Base-by-base conservation (phyloP, 1,140 invertebrate species). In the Leptinotarsa lineolata region DNA sequence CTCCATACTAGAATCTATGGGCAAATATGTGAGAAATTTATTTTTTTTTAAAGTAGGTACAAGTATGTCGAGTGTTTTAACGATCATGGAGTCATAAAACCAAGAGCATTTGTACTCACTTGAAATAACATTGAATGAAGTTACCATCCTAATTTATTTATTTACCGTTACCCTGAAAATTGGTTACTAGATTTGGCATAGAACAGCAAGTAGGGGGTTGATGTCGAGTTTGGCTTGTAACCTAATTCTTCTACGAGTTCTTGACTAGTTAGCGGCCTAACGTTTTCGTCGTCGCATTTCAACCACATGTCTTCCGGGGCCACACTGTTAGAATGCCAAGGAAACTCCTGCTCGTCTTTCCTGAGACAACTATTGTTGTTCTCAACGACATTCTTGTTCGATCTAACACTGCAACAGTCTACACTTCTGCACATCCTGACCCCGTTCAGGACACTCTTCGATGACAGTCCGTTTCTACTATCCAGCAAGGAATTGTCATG, bases 251-350 rank as follows among this genome's bases (percentile, higher is more conserved):
- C 91, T 72, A 92, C 88, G 67, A 97, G 92, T 81, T 96, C 93
- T 68, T 91, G 87, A 77, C 90, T 88, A 2, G 91, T 90, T 79
- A 96, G 90, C 1, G 92, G 88, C 74, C 92, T 91, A 13, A 96
- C 92, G 67, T 91, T 91, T 76, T 96, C 95, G 82, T 97, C 95
- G 83, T 97, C 94, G 83, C 94, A 96, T 83, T 95, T 94, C 21
- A 96, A 88, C 95, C 95, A 97, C 58, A 89, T 85, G 15, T 87
- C 86, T n/a, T 24, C 30, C 4, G 48, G 21, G 1, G 48, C 5
- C 18, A 13, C 13, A 21, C 58, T 58, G 76, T 8, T 73, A 68
- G 73, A 58, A 76, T 83, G 70, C 59, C 81, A 78, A 46, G n/a
- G 6, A 24, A 21, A 71, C 0, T 81, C 79, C 48, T 74, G 72